These are phyloP conservation scores for Gonocerus acuteangulatus DNA, from an alignment of 2,888 invertebrate genomes.

Conservation along the genomic window DNA sequence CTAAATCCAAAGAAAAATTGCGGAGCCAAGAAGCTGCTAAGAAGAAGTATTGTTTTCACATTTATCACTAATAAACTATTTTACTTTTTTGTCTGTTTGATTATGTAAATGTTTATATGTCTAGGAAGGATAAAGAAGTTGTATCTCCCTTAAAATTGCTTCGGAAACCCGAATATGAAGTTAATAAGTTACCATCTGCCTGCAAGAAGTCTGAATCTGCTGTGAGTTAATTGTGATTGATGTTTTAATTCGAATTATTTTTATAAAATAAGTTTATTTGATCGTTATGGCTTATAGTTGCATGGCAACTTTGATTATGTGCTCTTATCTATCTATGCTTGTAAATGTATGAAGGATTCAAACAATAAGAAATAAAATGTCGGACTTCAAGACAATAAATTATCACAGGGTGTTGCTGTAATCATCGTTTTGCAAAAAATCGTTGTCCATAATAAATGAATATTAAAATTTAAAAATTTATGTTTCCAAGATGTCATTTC, in stretches of 20 bases:
- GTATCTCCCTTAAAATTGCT: constrained; percentile 31
- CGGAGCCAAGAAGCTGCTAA: background rate
- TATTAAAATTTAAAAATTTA: no score
- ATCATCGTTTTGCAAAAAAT: no score
- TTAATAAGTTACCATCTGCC: constrained; percentile 19
- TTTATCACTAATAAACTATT: background rate
- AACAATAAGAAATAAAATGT: background rate
- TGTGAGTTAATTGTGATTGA: background rate
- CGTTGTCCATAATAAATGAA: no score
- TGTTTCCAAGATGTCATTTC: no score
- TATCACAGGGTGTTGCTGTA: no score
- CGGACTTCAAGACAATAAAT: no score
- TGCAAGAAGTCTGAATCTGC: constrained; percentile 4
- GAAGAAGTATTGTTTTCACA: background rate
- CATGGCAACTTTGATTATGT: background rate
- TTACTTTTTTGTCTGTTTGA: background rate
- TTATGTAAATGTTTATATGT: constrained; percentile 2
- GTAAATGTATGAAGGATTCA: background rate
- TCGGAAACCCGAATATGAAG: constrained; percentile 29
- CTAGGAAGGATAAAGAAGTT: constrained; percentile 13
- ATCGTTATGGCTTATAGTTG: background rate
- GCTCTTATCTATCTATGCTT: background rate
- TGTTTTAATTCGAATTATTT: background rate
- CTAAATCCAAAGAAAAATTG: background rate
- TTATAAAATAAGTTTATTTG: background rate